These are phyloP conservation scores for Channa argus DNA, from an alignment of 2,113 vertebrate genomes.

Conservation along the genomic window DNA sequence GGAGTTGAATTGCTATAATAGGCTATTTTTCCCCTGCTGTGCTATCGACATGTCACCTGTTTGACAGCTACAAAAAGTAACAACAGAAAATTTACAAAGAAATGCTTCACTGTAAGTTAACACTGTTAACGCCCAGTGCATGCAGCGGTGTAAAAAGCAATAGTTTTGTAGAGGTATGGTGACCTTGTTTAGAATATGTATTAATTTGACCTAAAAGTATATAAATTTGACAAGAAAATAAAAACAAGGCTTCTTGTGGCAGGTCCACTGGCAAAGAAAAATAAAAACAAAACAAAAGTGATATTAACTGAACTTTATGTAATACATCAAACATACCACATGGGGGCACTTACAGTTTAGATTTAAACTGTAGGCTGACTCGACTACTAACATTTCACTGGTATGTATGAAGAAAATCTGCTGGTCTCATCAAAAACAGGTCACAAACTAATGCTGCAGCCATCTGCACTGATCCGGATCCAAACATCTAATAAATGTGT, in stretches of 20 bases:
- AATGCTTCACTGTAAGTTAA: neutral
- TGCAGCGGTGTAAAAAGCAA: neutral
- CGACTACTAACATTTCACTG: neutral
- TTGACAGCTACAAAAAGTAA: neutral
- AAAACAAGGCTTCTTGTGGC: neutral
- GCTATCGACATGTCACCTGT: neutral
- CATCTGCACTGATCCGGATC: neutral
- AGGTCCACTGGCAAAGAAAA: neutral
- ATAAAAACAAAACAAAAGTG: neutral
- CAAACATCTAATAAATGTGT: neutral
- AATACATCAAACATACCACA: constrained; percentile 62
- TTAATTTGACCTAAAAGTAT: too few species aligned
- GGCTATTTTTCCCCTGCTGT: constrained; percentile 5
- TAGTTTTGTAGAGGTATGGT: neutral
- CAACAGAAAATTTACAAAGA: neutral
- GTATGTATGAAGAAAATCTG: neutral
- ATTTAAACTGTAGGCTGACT: neutral
- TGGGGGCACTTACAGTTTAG: constrained; percentile 49
- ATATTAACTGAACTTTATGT: constrained; percentile 7
- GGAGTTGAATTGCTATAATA: constrained; percentile 9
- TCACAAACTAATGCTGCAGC: neutral
- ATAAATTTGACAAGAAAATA: neutral
- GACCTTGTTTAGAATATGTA: neutral
- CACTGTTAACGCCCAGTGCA: neutral
- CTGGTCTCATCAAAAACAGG: too few species aligned